Base-by-base conservation (phyloP, 2,888 invertebrate genomes). In the Nycteola revayana region DNA sequence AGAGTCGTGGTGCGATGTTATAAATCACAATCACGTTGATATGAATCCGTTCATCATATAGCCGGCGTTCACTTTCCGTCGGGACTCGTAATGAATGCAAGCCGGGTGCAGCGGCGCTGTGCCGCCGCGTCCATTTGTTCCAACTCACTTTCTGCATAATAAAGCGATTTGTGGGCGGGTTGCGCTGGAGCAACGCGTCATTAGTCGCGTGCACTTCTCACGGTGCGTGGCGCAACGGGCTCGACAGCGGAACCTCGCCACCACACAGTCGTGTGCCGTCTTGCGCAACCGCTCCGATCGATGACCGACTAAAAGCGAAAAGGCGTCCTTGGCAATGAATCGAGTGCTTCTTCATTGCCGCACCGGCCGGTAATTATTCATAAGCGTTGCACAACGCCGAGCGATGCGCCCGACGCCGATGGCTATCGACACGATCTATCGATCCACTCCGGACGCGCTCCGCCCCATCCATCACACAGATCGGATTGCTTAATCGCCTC, bases 241-340 rank as follows among this genome's bases (percentile, higher is more conserved):
- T 51, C 60, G 61, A 66, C 57, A 60, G 69, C 66, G 65, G 65
- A 65, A 66, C 66, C 54, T 21, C 21, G 21, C 21, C 2, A 14
- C 14, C 14, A 14, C 14, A 14, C 5, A 2, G 14, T 5, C 14
- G 14, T 50, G 54, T 47, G 52, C 26, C 42, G 45, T 31, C 46
- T 74, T 73, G 65, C 66, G 68, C 67, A 74, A 74, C 60, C 35
- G 33, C 31, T 42, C 54, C 50, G 70, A 66, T 59, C 69, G 69
- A 60, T 62, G 74, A 71, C 70, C 75, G 70, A 57, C 69, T 66
- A 71, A 73, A 75, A 77, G 75, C 78, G 77, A 77, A 75, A 76
- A 65, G 64, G 63, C 78, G 79, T 78, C 80, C 78, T 80, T 79
- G 80, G 71, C 78, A 78, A 63, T 80, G 79, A 76, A 75, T 64